Conservation (phyloP, 2,888 invertebrate species). For the Liposcelis brunnea region DNA sequence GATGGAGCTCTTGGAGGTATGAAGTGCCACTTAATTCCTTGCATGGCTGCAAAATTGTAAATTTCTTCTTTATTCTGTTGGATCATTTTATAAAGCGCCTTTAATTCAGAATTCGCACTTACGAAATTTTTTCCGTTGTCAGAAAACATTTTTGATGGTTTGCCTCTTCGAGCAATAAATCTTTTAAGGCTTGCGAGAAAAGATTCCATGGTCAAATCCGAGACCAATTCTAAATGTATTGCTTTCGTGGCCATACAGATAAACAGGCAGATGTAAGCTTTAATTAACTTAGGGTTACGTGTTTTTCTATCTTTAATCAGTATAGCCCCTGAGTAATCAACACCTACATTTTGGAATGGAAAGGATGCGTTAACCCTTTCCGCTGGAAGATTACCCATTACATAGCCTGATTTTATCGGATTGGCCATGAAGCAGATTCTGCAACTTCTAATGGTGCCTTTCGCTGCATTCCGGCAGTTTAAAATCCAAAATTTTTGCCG, state of each 20-base stretch:
- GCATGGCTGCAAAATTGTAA: too few relatives aligned
- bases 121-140: conserved; percentile 22
- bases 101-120: conserved; percentile 16
- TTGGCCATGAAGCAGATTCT: conserved; percentile 10
- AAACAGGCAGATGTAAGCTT: conserved; percentile 18
- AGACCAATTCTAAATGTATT: conserved; percentile 21
- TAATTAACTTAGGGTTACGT: conserved; percentile 13
- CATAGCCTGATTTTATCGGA: conserved; percentile 8
- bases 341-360: conserved; percentile 12
- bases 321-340: conserved; percentile 17
- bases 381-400: conserved; percentile 15
- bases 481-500: conserved; percentile 19
- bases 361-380: conserved; percentile 11
- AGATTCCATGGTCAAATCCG: conserved; percentile 18
- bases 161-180: conserved; percentile 19
- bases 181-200: conserved; percentile 20
- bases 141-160: conserved; percentile 17
- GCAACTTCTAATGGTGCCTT: conserved; percentile 11
- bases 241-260: conserved; percentile 19
- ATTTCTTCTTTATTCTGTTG: too few relatives aligned
- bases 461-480: conserved; percentile 9
- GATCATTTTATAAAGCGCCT: too few relatives aligned
- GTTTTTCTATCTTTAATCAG: conserved; percentile 12
- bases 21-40: too few relatives aligned
- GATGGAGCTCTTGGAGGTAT: too few relatives aligned